Evolutionary conservation across 2,113 vertebrate genomes (phyloP).

Genomic region (Indicator maculatus): DNA sequence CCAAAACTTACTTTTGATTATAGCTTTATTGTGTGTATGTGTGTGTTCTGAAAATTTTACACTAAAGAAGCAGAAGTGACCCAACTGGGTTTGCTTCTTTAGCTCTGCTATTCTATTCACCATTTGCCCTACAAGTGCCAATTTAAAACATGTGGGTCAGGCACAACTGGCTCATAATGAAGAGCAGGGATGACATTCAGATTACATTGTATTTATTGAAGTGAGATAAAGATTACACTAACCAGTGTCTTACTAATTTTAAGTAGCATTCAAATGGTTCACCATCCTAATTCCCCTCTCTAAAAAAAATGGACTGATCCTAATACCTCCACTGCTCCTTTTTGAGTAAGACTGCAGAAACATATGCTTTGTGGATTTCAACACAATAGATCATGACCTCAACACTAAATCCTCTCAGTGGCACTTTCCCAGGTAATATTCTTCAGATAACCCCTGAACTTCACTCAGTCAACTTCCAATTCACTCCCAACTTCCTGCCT

Average conservation of each 20-base stretch:
- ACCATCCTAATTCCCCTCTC: background rate
- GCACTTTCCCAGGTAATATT: background rate
- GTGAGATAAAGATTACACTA: background rate
- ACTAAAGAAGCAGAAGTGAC: constrained; percentile 11
- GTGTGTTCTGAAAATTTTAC: constrained; percentile 5
- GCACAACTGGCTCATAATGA: background rate
- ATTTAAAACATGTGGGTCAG: constrained; percentile 17
- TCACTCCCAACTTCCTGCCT: background rate
- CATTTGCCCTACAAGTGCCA: background rate
- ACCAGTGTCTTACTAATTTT: background rate
- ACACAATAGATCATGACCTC: background rate
- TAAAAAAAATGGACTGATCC: background rate
- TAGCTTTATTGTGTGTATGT: background rate
- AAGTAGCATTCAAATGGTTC: background rate
- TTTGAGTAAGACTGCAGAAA: background rate
- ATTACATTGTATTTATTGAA: background rate
- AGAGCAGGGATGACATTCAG: background rate
- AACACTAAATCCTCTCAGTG: background rate
- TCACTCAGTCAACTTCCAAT: background rate
- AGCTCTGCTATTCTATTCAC: background rate
- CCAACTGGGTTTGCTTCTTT: constrained; percentile 17
- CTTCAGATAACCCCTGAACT: background rate
- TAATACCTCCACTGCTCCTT: background rate
- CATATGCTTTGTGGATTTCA: background rate
- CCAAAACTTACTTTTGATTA: constrained; percentile 33